Conservation (phyloP, 2,113 vertebrate genomes). For the Nanorana parkeri region DNA sequence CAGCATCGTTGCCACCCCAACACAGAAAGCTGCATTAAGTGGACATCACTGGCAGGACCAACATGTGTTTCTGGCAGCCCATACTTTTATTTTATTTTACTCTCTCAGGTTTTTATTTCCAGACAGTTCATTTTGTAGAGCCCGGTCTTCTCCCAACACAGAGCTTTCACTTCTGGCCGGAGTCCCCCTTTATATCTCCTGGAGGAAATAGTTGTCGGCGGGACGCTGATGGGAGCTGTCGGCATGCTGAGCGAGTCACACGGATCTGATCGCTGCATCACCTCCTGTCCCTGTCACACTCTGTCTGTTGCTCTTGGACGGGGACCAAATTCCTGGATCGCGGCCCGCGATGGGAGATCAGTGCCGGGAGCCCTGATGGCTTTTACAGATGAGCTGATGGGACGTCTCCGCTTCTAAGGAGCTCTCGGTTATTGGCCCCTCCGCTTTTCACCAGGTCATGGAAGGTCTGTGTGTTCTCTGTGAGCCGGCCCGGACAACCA, state of each 20-base stretch:
- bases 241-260: background rate
- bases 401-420: background rate
- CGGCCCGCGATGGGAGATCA: background rate
- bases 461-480: background rate
- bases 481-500: too few species aligned
- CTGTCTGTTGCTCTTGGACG: constrained; percentile 1
- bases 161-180: background rate
- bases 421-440: background rate
- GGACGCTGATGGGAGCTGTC: background rate
- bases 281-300: constrained; percentile 19
- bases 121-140: too few species aligned
- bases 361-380: background rate
- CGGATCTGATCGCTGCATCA: background rate
- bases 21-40: too few species aligned
- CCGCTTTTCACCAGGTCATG: background rate
- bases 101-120: too few species aligned
- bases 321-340: background rate
- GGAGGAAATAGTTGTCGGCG: background rate
- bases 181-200: background rate
- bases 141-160: background rate
- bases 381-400: constrained; percentile 14
- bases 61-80: too few species aligned
- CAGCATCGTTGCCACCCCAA: too few species aligned
- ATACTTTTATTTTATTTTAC: too few species aligned
- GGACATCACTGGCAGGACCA: too few species aligned